Evolutionary conservation across 2,113 vertebrate species (phyloP), one percentile per base, ranked within the genome.

Genomic region (Calidris pugnax): DNA sequence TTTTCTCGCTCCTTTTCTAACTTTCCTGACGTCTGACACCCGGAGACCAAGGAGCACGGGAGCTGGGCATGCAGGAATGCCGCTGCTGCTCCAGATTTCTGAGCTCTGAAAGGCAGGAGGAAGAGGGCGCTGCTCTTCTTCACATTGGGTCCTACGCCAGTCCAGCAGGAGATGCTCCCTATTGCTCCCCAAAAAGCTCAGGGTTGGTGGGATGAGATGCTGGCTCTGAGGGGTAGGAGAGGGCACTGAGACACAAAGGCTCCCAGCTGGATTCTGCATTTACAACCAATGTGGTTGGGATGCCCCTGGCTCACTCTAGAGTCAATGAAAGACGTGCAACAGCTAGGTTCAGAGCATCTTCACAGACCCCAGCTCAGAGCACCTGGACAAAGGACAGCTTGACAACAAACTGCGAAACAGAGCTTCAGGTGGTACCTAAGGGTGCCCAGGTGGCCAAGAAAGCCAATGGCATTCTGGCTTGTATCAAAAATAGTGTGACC

Each of bases 61-160:
- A 63, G 77, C 26, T 5, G 14, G 62, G 37, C 50, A 9, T 0
- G 4, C 45, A 22, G 78, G 22, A 60, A 9, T 10, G 28, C 24
- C 6, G 13, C 56, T n/a, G 33, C 56, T 33, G 57, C 39, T 45
- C 4, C 2, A 14, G 4, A 8, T n/a, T 23, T 16, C n/a, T 9
- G 55, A 86, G 56, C 69, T 64, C 48, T 30, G 59, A 19, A 24
- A n/a, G 37, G 43, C 59, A 14, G 56, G 56, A 93, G 90, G 72
- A 88, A 94, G 95, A 90, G 89, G 93, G 85, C 76, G 68, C 90
- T 95, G 82, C 86, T 60, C 57, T 57, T 89, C 95, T 56, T 93
- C 67, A 28, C 82, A 30, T 50, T 50, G 1, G 9, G 19, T 21
- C 30, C 56, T 4, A 0, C 2, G 12, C 4, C n/a, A 6, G 37